Conservation (phyloP, 2,888 invertebrate genomes). For the Aproaerema taeniolella region DNA sequence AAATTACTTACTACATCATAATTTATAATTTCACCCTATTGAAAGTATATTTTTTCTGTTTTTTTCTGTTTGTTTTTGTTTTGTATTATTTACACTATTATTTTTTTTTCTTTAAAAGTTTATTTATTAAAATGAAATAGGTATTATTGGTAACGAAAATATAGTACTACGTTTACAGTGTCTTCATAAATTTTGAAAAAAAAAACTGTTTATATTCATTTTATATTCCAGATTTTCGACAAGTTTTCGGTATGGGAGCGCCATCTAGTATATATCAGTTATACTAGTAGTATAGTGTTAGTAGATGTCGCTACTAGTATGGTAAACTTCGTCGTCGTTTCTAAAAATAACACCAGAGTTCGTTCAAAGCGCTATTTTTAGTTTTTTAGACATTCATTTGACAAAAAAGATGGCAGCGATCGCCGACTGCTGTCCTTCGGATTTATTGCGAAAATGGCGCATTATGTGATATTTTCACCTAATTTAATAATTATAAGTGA, state of each 20-base stretch:
- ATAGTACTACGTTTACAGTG: no score
- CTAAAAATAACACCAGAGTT: slow-evolving; percentile 78
- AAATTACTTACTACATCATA: no score
- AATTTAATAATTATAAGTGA: slow-evolving; percentile 67
- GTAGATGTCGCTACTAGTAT: slow-evolving; percentile 47
- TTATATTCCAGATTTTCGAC: not conserved
- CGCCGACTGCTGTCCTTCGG: slow-evolving; percentile 71
- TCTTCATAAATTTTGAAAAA: no score
- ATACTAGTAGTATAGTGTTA: slow-evolving; percentile 16
- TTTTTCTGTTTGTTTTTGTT: no score
- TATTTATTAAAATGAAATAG: no score
- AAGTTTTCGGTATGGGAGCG: slow-evolving; percentile 17
- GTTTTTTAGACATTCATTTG: slow-evolving; percentile 76
- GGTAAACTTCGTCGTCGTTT: slow-evolving; percentile 44
- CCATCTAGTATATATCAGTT: slow-evolving; percentile 30
- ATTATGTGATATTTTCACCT: slow-evolving; percentile 73
- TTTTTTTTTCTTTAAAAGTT: no score
- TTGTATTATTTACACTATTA: no score
- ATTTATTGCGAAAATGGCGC: slow-evolving; percentile 74
- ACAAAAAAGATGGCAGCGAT: slow-evolving; percentile 77
- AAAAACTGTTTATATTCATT: no score
- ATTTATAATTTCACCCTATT: no score
- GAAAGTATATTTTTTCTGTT: no score
- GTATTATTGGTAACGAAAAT: no score
- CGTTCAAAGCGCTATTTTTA: slow-evolving; percentile 74